These are phyloP conservation scores for Cephus pygmeus DNA, from an alignment of 2,888 invertebrate genomes.

Conservation along the genomic window DNA sequence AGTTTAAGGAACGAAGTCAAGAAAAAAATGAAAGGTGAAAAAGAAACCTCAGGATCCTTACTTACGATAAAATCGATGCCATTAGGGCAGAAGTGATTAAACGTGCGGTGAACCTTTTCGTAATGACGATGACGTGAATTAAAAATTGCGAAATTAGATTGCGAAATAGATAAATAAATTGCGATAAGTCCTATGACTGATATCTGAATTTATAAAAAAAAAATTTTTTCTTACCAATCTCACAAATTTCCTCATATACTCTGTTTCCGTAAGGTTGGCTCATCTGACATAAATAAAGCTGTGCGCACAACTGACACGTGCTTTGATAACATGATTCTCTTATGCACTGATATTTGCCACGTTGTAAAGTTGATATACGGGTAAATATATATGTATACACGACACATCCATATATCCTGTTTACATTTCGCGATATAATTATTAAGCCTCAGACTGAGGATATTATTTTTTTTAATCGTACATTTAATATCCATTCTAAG, in stretches of 20 bases:
- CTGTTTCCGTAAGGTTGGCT: background rate
- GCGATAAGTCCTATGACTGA: background rate
- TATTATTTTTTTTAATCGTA: background rate
- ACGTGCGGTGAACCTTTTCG: background rate
- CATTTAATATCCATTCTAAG: background rate
- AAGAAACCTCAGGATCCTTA: background rate
- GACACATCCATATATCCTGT: background rate
- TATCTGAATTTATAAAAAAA: background rate
- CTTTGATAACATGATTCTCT: background rate
- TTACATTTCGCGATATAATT: background rate
- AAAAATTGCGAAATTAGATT: background rate
- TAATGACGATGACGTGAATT: background rate
- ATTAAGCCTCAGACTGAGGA: background rate
- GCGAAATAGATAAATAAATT: background rate
- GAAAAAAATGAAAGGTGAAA: background rate
- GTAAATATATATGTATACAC: background rate
- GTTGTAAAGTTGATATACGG: background rate
- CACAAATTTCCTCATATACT: background rate
- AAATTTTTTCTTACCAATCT: background rate
- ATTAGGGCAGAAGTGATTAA: background rate
- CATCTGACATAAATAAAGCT: background rate
- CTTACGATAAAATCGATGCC: background rate
- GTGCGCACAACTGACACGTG: background rate
- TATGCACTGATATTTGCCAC: background rate
- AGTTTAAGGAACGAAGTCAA: background rate